Evolutionary conservation across 1,140 invertebrate genomes (phyloP), one percentile per base, ranked within the genome.

Genomic region (Leptopilina boulardi): DNA sequence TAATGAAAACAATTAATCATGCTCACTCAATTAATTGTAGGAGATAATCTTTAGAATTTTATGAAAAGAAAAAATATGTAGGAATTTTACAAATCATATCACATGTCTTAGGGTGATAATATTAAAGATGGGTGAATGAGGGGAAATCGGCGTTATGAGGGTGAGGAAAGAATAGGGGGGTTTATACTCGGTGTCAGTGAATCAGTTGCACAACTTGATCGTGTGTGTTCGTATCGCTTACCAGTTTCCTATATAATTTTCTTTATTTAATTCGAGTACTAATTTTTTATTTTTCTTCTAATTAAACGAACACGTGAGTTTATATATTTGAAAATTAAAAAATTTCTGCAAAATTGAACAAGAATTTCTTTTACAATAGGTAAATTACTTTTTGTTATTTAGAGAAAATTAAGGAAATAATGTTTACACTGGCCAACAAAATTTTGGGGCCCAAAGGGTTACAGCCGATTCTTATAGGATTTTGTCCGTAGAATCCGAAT

Each of bases 191-290:
- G 42, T 30, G 44, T 47, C 30, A 30, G 47, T 73, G 44, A 47
- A 34, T 30, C 47, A 34, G 41, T 42, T 18, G 21, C 44, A 47
- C 34, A 23, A 70, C 56, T 75, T 59, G 74, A 70, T 75, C 34
- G 74, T 30, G 74, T 44, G 74, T n/a, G 5, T 13, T 51, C 54
- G 3, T 38, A 34, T 15, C 42, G 74, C 38, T 19, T 70, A n/a
- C 38, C 38, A 41, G 38, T 38, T 44, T 44, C 42, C 3, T 3
- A 2, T 44, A 15, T 3, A 44, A 44, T 44, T 15, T 44, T 9
- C 34, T 15, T 13, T 44, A 15, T 15, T 44, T 44, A 15, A 44
- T 44, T 44, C 15, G 42, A 44, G 13, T 15, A 44, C 15, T 44
- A 44, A 44, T 44, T 44, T 44, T 44, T 11, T 44, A n/a, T 44